Conservation (phyloP, 2,113 vertebrate genomes). For the Callithrix jacchus region DNA sequence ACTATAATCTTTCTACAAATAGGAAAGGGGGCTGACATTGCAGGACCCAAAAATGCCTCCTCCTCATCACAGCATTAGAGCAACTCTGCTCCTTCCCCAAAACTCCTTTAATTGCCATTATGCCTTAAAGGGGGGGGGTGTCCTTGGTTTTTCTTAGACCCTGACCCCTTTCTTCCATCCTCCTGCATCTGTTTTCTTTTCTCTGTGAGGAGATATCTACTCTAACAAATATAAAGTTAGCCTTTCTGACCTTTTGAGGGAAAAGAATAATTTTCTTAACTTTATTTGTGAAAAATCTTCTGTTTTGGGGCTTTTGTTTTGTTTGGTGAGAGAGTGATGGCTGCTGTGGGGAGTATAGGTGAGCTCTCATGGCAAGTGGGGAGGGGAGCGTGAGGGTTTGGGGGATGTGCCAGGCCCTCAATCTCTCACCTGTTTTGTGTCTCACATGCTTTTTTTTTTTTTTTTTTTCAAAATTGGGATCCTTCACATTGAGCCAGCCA, state of each 20-base stretch:
- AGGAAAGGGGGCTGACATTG: background rate
- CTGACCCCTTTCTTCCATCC: background rate
- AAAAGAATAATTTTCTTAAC: background rate
- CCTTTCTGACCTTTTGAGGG: background rate
- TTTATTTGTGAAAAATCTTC: conserved; percentile 81
- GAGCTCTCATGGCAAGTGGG: background rate
- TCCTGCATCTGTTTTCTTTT: background rate
- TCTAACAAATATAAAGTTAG: background rate
- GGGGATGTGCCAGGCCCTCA: background rate
- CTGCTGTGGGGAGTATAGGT: background rate
- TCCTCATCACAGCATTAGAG: too few species aligned
- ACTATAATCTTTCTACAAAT: background rate
- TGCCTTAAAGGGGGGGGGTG: background rate
- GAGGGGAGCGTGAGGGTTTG: background rate
- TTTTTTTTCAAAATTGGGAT: conserved; percentile 43
- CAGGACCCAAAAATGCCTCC: background rate
- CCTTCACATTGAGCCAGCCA: conserved; percentile 79
- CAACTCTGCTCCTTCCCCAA: background rate
- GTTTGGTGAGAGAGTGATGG: conserved; percentile 69
- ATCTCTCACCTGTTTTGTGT: conserved; percentile 51
- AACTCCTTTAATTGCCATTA: background rate
- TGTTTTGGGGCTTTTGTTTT: conserved; percentile 59
- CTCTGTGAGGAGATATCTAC: background rate
- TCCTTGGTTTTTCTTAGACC: background rate
- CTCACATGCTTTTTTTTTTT: conserved; percentile 60